These are phyloP conservation scores for Bombus soroeensis DNA, from an alignment of 1,140 invertebrate genomes.

Conservation along the genomic window DNA sequence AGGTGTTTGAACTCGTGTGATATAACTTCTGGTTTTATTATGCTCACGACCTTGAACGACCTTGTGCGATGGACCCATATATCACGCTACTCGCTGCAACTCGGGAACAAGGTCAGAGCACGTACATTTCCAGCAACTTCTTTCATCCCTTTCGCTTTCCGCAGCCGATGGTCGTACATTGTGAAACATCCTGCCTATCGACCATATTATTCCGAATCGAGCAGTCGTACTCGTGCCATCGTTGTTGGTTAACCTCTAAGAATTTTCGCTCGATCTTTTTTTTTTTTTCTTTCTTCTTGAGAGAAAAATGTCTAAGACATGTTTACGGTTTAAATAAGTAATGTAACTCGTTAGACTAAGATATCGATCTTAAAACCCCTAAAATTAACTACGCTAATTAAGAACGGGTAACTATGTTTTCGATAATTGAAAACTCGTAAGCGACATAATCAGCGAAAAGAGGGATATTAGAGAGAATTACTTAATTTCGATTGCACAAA, in stretches of 20 bases:
- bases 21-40: conserved; percentile 9
- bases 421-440: no score
- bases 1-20: background rate
- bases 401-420: no score
- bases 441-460: no score
- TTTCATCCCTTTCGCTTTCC: conserved; percentile 34
- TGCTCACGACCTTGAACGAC: conserved; percentile 22
- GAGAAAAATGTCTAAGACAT: no score
- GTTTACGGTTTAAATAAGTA: no score
- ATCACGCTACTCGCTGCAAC: conserved; percentile 15
- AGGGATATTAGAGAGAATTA: no score
- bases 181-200: background rate
- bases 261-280: background rate
- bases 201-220: background rate
- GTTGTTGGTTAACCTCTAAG: background rate
- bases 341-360: no score
- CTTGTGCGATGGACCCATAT: conserved; percentile 18
- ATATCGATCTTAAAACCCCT: fast-evolving
- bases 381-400: no score
- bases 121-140: conserved; percentile 28
- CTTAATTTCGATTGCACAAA: no score
- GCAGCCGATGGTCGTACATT: background rate
- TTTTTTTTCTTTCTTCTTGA: no score
- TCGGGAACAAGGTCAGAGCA: conserved; percentile 30
- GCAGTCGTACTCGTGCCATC: no score